These are phyloP conservation scores for Anser brachyrhynchus DNA, from an alignment of 2,113 vertebrate genomes.

Conservation along the genomic window DNA sequence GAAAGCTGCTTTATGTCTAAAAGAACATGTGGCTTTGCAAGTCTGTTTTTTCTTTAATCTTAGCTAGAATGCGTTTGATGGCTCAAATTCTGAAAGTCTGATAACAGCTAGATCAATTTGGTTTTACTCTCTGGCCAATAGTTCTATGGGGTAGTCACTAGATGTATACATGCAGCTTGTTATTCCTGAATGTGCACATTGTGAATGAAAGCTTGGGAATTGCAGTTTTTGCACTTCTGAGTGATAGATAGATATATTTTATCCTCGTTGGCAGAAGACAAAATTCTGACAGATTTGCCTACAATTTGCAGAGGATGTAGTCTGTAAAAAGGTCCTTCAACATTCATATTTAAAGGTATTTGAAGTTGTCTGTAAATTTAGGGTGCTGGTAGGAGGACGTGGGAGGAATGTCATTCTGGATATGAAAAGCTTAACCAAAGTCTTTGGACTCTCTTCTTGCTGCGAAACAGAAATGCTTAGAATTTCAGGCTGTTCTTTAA, in stretches of 20 bases:
- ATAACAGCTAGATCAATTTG: neutral
- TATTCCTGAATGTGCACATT: neutral
- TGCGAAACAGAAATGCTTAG: neutral
- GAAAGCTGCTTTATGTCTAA: slow-evolving; percentile 13
- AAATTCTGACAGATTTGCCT: slow-evolving; percentile 42
- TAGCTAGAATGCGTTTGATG: neutral
- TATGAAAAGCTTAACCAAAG: neutral
- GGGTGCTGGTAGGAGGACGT: slow-evolving; percentile 34
- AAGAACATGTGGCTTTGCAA: slow-evolving; percentile 1
- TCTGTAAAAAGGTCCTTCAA: slow-evolving; percentile 33
- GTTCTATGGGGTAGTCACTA: neutral
- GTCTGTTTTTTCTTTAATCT: neutral
- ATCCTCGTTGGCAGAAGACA: slow-evolving; percentile 14
- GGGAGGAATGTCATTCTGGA: slow-evolving; percentile 19
- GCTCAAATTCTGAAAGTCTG: neutral
- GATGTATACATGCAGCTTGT: neutral
- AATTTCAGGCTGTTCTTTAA: slow-evolving; percentile 16
- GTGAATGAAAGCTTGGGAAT: slow-evolving; percentile 38
- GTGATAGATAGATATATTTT: neutral
- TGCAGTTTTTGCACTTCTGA: neutral
- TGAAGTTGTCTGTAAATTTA: slow-evolving; percentile 36
- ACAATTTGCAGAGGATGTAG: neutral
- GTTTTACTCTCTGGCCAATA: neutral
- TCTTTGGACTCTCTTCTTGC: slow-evolving; percentile 5
- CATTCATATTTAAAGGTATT: slow-evolving; percentile 12